These are phyloP conservation scores for Plodia interpunctella DNA, from an alignment of 1,140 invertebrate species.

Conservation along the genomic window DNA sequence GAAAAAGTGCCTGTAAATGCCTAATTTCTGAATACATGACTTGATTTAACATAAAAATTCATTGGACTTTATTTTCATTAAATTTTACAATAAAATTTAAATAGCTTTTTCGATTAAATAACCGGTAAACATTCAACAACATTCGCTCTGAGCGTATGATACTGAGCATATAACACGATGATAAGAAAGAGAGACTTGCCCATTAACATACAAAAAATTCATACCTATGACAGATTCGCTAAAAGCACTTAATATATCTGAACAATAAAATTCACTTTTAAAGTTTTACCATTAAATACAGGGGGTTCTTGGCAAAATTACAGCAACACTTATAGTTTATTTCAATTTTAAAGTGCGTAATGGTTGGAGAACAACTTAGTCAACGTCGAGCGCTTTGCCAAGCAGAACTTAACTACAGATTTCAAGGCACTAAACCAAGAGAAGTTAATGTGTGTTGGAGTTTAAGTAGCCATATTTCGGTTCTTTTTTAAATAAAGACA, in stretches of 20 bases:
- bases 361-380: constrained; percentile 3
- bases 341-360: constrained; percentile 7
- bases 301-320: not conserved
- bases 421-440: not conserved
- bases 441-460: not conserved
- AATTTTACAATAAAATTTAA: no score
- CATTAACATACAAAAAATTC: no score
- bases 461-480: not conserved
- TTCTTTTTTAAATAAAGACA: not conserved
- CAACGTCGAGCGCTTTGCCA: not conserved
- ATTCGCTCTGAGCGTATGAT: no score
- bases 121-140: no score
- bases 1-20: no score
- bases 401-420: not conserved
- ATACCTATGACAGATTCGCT: no score
- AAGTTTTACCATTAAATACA: constrained; percentile 7
- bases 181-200: no score
- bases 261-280: constrained; percentile 1
- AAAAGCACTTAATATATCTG: not conserved
- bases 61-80: no score
- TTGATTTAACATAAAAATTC: no score
- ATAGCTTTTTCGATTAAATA: no score
- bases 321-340: constrained; percentile 7
- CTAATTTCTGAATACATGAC: no score
- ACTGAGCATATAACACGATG: no score